These are phyloP conservation scores for Aegithalos caudatus DNA, from an alignment of 2,113 vertebrate genomes.

Conservation along the genomic window DNA sequence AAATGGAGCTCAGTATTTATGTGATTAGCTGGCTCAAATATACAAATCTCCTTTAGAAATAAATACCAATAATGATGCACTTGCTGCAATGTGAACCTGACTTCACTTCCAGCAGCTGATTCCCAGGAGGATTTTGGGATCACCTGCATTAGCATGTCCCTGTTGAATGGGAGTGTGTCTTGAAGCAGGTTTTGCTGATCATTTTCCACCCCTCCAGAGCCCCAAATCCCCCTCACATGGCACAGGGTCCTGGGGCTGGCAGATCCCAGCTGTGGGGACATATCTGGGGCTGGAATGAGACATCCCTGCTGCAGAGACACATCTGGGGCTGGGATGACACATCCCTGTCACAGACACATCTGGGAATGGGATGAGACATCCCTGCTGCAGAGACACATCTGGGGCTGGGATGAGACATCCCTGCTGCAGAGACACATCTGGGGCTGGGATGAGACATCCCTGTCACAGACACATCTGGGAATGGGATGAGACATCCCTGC, in stretches of 20 bases:
- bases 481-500: not conserved
- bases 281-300: not conserved
- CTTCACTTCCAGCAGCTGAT: rapidly evolving
- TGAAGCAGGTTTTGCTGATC: not conserved
- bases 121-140: not conserved
- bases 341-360: no score
- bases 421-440: no score
- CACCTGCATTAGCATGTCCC: rapidly evolving
- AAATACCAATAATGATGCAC: not conserved
- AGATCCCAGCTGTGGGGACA: rapidly evolving
- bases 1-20: not conserved
- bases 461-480: no score
- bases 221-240: rapidly evolving
- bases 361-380: not conserved
- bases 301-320: no score
- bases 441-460: no score
- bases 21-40: not conserved
- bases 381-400: rapidly evolving
- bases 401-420: not conserved
- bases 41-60: not conserved
- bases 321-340: no score
- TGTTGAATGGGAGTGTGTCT: rapidly evolving
- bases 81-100: not conserved
- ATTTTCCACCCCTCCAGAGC: not conserved
- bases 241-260: rapidly evolving